Percentiles rank a stretch among this genome's conserved stretches.
These are phyloP conservation scores for Lasioglossum zephyrum DNA, from an alignment of 2,888 invertebrate species.

Conservation along the genomic window DNA sequence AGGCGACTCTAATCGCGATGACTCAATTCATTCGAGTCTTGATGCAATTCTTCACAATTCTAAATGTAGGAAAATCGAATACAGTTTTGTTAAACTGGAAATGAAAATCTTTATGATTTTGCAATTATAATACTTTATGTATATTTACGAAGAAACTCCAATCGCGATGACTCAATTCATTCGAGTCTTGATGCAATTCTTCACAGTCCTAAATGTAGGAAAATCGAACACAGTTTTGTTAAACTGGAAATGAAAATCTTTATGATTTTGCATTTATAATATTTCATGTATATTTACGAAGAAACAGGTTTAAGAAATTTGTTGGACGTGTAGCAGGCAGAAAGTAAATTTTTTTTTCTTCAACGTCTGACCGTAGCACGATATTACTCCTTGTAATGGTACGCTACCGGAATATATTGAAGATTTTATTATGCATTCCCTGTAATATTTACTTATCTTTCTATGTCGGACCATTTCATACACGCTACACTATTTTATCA, in stretches of 20 bases:
- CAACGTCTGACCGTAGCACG: background rate
- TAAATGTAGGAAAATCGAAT: background rate
- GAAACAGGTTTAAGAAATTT: background rate
- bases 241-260: background rate
- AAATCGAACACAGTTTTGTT: background rate
- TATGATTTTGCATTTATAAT: background rate
- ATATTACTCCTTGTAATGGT: background rate
- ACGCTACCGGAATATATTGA: background rate
- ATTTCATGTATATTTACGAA: background rate
- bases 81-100: background rate
- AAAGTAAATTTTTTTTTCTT: background rate
- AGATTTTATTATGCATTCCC: background rate
- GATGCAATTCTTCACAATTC: background rate
- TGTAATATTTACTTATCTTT: background rate
- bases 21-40: background rate
- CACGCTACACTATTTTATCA: background rate
- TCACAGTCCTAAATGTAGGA: background rate
- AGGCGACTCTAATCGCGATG: slow-evolving; percentile 9
- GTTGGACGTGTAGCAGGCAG: background rate
- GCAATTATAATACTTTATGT: background rate
- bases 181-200: background rate
- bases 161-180: background rate
- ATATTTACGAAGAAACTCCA: background rate
- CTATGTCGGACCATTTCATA: background rate
- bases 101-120: background rate